Percentiles rank a stretch among this genome's conserved stretches.
Evolutionary conservation across 2,888 invertebrate genomes (phyloP).

Genomic region (Sarcophaga subvicina): DNA sequence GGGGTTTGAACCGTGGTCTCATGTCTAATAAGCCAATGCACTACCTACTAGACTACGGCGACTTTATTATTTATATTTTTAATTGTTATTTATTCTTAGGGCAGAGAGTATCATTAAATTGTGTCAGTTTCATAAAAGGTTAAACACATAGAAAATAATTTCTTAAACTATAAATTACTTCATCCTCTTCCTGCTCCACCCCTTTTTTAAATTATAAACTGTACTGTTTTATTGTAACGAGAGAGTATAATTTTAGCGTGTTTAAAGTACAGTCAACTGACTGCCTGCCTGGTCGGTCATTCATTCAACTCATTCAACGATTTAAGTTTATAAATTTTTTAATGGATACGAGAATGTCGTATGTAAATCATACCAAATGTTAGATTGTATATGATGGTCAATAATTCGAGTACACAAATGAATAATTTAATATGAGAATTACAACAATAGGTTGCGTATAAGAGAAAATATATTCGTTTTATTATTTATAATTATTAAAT

Average conservation of each 20-base stretch:
- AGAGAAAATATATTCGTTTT: too few species aligned
- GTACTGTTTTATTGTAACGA: background rate
- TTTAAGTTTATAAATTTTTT: background rate
- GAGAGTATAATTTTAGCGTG: slow-evolving; percentile 20
- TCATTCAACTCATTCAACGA: background rate
- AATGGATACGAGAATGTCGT: background rate
- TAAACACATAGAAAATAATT: background rate
- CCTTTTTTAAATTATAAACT: background rate
- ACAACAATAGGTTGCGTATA: background rate
- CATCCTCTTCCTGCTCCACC: background rate
- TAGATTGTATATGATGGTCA: background rate
- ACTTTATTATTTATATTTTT: too few species aligned
- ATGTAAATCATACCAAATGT: too few species aligned
- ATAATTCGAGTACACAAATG: background rate
- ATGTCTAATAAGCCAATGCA: too few species aligned
- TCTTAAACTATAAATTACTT: background rate
- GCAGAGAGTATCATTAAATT: too few species aligned
- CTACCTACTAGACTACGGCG: too few species aligned
- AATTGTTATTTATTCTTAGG: too few species aligned
- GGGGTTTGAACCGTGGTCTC: too few species aligned
- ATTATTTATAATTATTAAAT: too few species aligned
- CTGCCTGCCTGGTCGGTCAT: background rate
- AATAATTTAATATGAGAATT: slow-evolving; percentile 3
- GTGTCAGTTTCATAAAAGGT: too few species aligned
- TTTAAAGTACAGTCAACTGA: background rate